phyloP scores from a whole-genome alignment of 2,888 invertebrate species.

The Pyralis farinalis region DNA sequence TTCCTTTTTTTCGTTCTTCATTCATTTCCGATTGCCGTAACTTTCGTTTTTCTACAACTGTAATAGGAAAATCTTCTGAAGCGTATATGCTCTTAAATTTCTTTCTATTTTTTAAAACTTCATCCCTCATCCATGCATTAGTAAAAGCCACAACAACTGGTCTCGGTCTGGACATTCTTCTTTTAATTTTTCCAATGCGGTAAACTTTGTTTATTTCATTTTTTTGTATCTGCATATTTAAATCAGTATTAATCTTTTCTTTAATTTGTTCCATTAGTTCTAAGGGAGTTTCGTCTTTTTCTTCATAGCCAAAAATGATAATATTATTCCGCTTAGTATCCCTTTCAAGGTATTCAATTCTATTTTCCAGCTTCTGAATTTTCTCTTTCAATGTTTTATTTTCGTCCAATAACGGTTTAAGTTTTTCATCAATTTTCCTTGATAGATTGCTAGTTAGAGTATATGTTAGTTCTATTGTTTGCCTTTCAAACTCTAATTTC shows the following conservation, averaged over 20 bases:
- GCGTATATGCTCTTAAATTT: conserved; percentile 2
- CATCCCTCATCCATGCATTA: conserved; percentile 4
- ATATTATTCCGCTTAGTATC: background rate
- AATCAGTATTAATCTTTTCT: background rate
- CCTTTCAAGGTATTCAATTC: background rate
- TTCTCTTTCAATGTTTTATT: background rate
- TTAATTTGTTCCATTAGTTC: background rate
- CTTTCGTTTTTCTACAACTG: conserved; percentile 3
- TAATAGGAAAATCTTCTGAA: conserved; percentile 7
- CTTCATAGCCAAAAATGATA: background rate
- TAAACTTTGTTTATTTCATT: background rate
- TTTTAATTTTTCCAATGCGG: background rate
- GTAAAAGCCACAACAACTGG: background rate
- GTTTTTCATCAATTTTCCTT: background rate
- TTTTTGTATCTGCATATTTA: background rate
- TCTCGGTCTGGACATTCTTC: background rate
- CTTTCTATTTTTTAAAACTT: conserved; percentile 6
- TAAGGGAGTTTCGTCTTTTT: background rate
- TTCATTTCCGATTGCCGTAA: background rate
- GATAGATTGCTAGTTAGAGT: background rate
- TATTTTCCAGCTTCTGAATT: background rate
- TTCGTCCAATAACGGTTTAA: background rate
- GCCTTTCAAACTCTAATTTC: background rate
- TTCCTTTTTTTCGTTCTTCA: background rate
- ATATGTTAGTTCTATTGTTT: background rate